phyloP scores from a whole-genome alignment of 2,888 invertebrate species.

The Hydroisotoma schaefferi region DNA sequence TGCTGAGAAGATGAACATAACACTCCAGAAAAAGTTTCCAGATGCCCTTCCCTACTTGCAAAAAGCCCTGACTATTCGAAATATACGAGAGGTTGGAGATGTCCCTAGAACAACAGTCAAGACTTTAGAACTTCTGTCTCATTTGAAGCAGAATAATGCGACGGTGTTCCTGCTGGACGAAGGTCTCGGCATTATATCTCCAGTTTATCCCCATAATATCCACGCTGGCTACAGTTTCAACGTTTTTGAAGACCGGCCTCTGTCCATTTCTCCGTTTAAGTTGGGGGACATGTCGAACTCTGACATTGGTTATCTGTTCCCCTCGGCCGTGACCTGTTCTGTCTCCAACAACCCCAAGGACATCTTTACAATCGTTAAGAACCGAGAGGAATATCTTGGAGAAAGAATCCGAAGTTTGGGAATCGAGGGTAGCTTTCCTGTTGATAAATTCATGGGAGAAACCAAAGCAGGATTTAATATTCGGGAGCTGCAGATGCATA shows the following conservation, averaged over 20 bases:
- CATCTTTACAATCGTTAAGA: slow-evolving; percentile 1
- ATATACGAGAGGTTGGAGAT: slow-evolving; percentile 13
- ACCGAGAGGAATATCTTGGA: slow-evolving; percentile 10
- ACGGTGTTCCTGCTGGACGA: slow-evolving; percentile 14
- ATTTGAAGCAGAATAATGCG: slow-evolving; percentile 23
- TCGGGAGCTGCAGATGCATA: background rate
- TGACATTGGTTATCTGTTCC: slow-evolving; percentile 32
- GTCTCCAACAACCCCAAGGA: background rate
- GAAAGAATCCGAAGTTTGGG: slow-evolving; percentile 8
- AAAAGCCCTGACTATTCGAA: slow-evolving; percentile 16
- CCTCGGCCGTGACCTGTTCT: slow-evolving; percentile 11
- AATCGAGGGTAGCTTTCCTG: slow-evolving; percentile 14
- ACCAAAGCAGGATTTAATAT: slow-evolving; percentile 13
- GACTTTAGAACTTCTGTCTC: slow-evolving; percentile 14
- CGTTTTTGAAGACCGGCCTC: slow-evolving; percentile 22
- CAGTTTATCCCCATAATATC: slow-evolving; percentile 11
- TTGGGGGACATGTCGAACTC: slow-evolving; percentile 14
- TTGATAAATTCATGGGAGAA: slow-evolving; percentile 6
- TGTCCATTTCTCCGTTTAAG: slow-evolving; percentile 12
- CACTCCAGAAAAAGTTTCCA: slow-evolving; percentile 14
- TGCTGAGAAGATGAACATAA: background rate
- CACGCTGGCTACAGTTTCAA: slow-evolving; percentile 25
- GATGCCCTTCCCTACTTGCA: slow-evolving; percentile 13
- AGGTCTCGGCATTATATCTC: slow-evolving; percentile 15
- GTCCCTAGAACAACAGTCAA: slow-evolving; percentile 21